Base-by-base conservation (phyloP, 1,140 invertebrate genomes). In the Frieseomelitta varia region DNA sequence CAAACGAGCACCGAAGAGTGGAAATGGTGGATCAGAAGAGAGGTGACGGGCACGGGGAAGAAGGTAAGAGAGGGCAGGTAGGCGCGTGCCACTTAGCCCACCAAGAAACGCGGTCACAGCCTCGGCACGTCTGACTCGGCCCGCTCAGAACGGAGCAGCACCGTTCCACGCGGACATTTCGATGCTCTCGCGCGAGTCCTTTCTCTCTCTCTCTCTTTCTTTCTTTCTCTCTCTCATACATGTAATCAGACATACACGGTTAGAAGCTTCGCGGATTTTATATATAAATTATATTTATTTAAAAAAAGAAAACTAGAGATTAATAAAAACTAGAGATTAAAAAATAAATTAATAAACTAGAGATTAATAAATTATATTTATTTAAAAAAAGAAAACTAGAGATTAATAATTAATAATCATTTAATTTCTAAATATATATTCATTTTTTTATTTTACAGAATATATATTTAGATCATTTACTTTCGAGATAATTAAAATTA, bases 61-160 rank as follows among this genome's bases (percentile, higher is more conserved):
- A 67, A 80, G 81, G 73, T 56, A 77, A 77, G 85, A 83, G 84
- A 75, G 86, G 93, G 92, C 91, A 93, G 88, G 92, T 92, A 94
- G 94, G 91, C 93, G 93, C 93, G 94, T 95, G 93, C 94, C 93
- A 95, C 94, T 95, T 93, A 92, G 88, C 91, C 91, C 89, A 90
- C 77, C 90, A 90, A 92, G 92, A 95, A 94, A 94, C 94, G 94
- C 94, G 94, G 94, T 94, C 94, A 93, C 92, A 95, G 94, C 94
- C 94, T 94, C 93, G 94, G 91, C 93, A 92, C 93, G 92, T 94
- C 93, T 92, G 90, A 87, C 88, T 90, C 88, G 84, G 56, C 80
- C 79, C 21, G 67, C 61, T 79, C 74, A 51, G 79, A 85, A 58
- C 58, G 68, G 69, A 67, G 53, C 63, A 65, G 24, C 81, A 65